Base-by-base conservation (phyloP, 1,140 invertebrate species). In the Linepithema humile region DNA sequence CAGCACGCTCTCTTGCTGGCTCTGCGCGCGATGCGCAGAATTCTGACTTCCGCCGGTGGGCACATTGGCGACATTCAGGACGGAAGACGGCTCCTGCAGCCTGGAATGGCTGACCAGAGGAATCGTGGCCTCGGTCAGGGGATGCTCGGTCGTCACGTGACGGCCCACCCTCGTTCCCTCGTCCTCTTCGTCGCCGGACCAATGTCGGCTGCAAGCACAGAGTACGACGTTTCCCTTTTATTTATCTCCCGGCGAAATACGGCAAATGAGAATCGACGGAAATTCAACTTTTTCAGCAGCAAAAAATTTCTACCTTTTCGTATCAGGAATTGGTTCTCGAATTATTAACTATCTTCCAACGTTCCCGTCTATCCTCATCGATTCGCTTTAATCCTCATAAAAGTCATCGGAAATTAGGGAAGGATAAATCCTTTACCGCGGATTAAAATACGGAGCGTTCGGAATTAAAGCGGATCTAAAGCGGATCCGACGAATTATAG, bases 1-100 rank as follows among this genome's bases (percentile, higher is more conserved):
- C 53, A 97, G 90, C 26, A 97, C 96, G 89, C 96, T 94, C 74
- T 94, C 92, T 78, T 93, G 92, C 57, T 93, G 93, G 88, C 84
- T 92, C 55, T 90, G 90, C 55, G 85, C 75, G 57, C 91, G 88
- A 77, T 90, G 90, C 6, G 73, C 53, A 82, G 87, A 40, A 84
- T 88, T 88, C 57, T 89, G 84, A 10, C 40, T 80, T 53, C 89
- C 92, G 84, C 78, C 67, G 55, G 83, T 67, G 70, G 69, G 53
- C 62, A 90, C 69, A 59, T 82, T 77, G 85, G 50, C n/a, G 82
- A 72, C 57, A 77, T 80, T 88, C 50, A 85, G 64, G 75, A 83
- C 87, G 35, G 85, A 85, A 60, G 89, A 78, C 65, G 91, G 89
- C 64, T 93, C 93, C 64, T 91, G 91, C 62, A 93, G 85, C 29